A percentile compares a stretch with the other conserved stretches of the same genome.
These are phyloP conservation scores for Muscicapa comitata DNA, from an alignment of 2,797 vertebrate genomes.

Conservation along the genomic window DNA sequence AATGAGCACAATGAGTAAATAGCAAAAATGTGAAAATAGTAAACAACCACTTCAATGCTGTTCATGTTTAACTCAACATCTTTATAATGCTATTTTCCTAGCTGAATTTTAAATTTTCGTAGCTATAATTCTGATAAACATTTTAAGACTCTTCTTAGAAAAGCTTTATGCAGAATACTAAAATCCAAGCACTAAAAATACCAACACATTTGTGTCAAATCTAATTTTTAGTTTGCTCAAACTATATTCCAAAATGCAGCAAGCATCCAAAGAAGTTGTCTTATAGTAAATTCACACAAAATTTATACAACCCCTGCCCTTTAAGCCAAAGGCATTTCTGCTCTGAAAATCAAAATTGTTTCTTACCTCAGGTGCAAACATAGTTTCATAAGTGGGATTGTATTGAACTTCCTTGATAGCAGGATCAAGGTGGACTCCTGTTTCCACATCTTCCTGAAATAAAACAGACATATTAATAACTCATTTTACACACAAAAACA, in stretches of 20 bases:
- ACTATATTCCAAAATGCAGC: background rate
- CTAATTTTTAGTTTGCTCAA: background rate
- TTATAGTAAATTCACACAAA: background rate
- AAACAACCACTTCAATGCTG: background rate
- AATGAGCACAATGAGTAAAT: background rate
- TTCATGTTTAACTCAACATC: background rate
- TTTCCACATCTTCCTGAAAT: conserved; percentile 91
- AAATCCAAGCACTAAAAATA: background rate
- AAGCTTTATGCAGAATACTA: background rate
- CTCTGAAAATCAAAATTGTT: background rate
- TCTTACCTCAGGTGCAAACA: conserved; percentile 97
- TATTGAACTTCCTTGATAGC: conserved; percentile 89
- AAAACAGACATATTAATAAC: conserved; percentile 10
- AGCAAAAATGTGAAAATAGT: background rate
- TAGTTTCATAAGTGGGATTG: conserved; percentile 92
- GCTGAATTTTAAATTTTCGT: background rate
- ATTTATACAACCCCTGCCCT: background rate
- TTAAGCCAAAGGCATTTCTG: background rate
- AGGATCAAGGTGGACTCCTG: conserved; percentile 91
- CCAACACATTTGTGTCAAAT: background rate
- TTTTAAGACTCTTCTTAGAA: background rate
- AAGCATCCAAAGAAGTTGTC: background rate
- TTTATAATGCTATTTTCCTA: background rate
- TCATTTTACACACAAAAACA: background rate
- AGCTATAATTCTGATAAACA: background rate